Evolutionary conservation across 2,888 invertebrate genomes (phyloP).

Genomic region (Tetropium fuscum): DNA sequence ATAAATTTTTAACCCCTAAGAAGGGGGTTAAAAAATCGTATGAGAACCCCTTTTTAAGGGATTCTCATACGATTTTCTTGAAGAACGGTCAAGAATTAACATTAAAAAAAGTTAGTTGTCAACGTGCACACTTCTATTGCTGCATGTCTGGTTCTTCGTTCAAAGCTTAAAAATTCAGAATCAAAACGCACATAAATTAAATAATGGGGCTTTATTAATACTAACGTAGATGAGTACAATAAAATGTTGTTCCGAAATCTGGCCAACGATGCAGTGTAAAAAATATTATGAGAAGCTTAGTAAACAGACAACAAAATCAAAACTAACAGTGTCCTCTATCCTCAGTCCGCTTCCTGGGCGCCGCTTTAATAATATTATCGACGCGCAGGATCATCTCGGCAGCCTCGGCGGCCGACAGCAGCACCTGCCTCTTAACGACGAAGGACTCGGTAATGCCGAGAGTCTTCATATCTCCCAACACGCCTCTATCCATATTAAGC

Average conservation of each 20-base stretch:
- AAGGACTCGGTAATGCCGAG: conserved; percentile 97
- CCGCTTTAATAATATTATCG: conserved; percentile 95
- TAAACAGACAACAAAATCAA: conserved; percentile 30
- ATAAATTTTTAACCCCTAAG: too few relatives aligned
- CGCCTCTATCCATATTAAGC: conserved; percentile 91
- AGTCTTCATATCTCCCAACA: conserved; percentile 89
- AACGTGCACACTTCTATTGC: too few relatives aligned
- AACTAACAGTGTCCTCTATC: conserved; percentile 87
- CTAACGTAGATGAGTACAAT: conserved; percentile 31
- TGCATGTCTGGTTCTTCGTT: too few relatives aligned
- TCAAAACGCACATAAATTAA: not conserved
- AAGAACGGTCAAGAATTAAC: too few relatives aligned
- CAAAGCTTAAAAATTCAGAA: too few relatives aligned
- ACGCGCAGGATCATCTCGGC: conserved; percentile 99
- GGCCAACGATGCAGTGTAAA: conserved; percentile 28
- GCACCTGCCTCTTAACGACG: conserved; percentile 95
- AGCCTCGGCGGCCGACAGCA: conserved; percentile 95
- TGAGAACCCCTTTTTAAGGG: too few relatives aligned
- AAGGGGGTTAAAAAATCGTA: too few relatives aligned
- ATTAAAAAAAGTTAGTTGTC: too few relatives aligned
- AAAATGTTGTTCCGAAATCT: conserved; percentile 26
- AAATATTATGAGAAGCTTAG: conserved; percentile 34
- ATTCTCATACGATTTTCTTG: too few relatives aligned
- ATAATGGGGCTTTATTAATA: conserved; percentile 32
- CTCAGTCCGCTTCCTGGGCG: conserved; percentile 87